phyloP scores from a whole-genome alignment of 1,140 invertebrate genomes.

The Pseudomyrmex cubaensis region DNA sequence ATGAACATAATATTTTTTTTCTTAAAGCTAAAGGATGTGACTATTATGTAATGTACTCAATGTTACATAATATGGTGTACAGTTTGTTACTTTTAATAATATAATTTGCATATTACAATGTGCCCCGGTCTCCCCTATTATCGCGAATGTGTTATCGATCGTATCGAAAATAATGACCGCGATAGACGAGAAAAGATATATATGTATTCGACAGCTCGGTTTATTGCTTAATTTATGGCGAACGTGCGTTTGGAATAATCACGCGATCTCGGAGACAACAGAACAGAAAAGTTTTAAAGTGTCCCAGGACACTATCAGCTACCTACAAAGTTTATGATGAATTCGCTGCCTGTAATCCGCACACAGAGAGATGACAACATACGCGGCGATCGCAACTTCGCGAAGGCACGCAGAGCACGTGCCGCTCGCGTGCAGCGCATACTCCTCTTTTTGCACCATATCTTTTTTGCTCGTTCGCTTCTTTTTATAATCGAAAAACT shows the following conservation, averaged over 20 bases:
- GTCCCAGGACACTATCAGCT: neutral
- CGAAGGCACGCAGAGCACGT: neutral
- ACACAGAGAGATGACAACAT: too few relatives aligned
- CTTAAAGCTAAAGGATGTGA: too few relatives aligned
- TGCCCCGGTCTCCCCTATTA: too few relatives aligned
- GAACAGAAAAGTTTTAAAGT: neutral
- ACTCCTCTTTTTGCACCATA: neutral
- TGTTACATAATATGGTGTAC: too few relatives aligned
- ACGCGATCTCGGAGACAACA: neutral
- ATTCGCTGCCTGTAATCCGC: neutral
- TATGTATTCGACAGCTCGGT: neutral
- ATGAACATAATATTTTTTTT: too few relatives aligned
- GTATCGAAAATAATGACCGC: conserved; percentile 72
- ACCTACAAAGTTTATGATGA: neutral
- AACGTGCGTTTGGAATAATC: neutral
- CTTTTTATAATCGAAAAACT: neutral
- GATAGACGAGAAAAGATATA: neutral
- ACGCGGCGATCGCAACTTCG: neutral
- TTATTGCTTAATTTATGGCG: neutral
- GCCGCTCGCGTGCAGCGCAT: neutral
- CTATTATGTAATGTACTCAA: too few relatives aligned
- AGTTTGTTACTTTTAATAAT: too few relatives aligned
- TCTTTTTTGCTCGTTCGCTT: neutral
- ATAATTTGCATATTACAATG: too few relatives aligned
- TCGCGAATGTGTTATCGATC: conserved; percentile 56